Base-by-base conservation (phyloP, 2,888 invertebrate species). In the Rhamnusium bicolor region DNA sequence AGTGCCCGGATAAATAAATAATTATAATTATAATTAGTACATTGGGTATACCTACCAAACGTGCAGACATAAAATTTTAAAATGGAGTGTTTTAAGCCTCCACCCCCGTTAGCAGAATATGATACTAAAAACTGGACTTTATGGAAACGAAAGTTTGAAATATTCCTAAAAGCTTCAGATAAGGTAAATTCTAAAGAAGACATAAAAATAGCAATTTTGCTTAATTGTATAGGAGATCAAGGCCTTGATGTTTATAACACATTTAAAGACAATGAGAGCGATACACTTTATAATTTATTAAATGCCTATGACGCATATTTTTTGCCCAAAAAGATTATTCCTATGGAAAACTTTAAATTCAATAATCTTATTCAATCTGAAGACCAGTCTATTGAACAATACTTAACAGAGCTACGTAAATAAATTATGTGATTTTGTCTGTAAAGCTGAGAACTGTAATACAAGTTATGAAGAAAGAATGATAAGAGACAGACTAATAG, bases 161-260 rank as follows among this genome's bases (percentile, higher is more conserved):
- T n/a, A n/a, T n/a, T n/a, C n/a, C n/a, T n/a, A n/a, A n/a, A 24
- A 29, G 65, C 65, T 12, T 29, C 54, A 18, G n/a, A n/a, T n/a
- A n/a, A n/a, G n/a, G n/a, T n/a, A n/a, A n/a, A n/a, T n/a, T n/a
- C n/a, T n/a, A n/a, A n/a, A n/a, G 70, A 72, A n/a, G 62, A 72
- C 27, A 46, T 56, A 12, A 72, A 72, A 54, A 68, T 68, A 19
- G 68, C 68, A 2, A 61, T 72, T 18, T 18, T 62, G 10, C 54
- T 72, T 10, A 54, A 62, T 53, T 56, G 53, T 2, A 46, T 68
- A 10, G 62, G 68, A 16, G 49, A 63, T 71, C 14, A 58, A 12
- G 60, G 49, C 19, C 56, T 71, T 8, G 49, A 62, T 19, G 49
- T 65, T n/a, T 70, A 63, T 49, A 70, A 63, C 27, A 71, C 65